phyloP scores from a whole-genome alignment of 2,113 vertebrate genomes.

The Gorsachius goisagi region DNA sequence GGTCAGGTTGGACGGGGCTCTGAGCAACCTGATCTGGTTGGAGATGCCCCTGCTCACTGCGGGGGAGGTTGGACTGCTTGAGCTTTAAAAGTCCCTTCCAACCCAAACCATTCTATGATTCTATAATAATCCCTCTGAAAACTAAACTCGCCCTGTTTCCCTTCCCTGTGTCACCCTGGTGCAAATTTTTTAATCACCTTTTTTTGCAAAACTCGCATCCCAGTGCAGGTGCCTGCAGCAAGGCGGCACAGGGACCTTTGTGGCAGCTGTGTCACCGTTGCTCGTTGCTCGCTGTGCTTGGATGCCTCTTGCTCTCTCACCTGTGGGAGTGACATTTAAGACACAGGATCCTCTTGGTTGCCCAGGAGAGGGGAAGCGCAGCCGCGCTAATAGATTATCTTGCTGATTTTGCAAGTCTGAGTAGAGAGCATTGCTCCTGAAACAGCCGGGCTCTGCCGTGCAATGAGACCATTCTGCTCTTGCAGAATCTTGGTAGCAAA shows the following conservation, averaged over 20 bases:
- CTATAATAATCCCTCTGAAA: neutral
- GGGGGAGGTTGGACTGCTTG: too few relatives aligned
- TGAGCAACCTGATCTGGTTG: neutral
- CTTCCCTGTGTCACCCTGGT: neutral
- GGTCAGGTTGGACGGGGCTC: neutral
- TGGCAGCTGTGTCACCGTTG: neutral
- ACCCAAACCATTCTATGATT: neutral
- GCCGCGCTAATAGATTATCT: neutral
- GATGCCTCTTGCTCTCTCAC: neutral
- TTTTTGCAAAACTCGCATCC: neutral
- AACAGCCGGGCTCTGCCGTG: neutral
- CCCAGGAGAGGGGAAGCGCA: fast-evolving
- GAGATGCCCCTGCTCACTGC: neutral
- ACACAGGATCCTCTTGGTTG: neutral
- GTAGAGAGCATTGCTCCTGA: neutral
- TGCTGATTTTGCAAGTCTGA: conserved; percentile 28
- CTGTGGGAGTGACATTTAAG: neutral
- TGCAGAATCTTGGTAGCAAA: conserved; percentile 15
- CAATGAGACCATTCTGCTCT: neutral
- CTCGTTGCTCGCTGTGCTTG: fast-evolving
- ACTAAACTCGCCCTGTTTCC: neutral
- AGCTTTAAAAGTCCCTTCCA: neutral
- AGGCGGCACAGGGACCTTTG: neutral
- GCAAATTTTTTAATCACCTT: neutral
- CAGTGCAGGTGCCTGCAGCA: neutral